Evolutionary conservation across 2,113 vertebrate species (phyloP).

Genomic region (Nerophis ophidion): DNA sequence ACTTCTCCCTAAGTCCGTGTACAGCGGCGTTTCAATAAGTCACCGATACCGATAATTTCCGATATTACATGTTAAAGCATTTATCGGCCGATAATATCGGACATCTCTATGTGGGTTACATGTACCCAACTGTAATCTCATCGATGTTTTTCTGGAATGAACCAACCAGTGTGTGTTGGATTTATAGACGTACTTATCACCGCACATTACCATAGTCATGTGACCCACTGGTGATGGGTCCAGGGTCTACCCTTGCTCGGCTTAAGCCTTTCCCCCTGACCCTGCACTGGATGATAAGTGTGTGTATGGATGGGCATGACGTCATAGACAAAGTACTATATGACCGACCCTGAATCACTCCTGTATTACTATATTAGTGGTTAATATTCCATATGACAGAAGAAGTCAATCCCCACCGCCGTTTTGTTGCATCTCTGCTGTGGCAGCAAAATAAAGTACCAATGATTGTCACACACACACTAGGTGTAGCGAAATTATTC

Average conservation of each 20-base stretch:
- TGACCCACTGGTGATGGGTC: neutral
- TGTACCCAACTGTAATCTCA: too few species aligned
- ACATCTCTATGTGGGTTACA: too few species aligned
- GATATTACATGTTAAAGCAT: too few species aligned
- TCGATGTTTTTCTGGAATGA: slow-evolving; percentile 14
- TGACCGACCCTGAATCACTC: slow-evolving; percentile 9
- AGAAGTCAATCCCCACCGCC: neutral
- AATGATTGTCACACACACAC: too few species aligned
- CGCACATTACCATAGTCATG: neutral
- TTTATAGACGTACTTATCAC: neutral
- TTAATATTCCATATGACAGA: slow-evolving; percentile 36
- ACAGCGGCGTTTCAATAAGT: too few species aligned
- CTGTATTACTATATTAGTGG: slow-evolving; percentile 30
- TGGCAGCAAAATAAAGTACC: too few species aligned
- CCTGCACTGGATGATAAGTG: neutral
- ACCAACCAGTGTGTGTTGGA: slow-evolving; percentile 2
- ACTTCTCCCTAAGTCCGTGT: too few species aligned
- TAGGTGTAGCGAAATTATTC: too few species aligned
- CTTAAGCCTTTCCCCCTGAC: neutral
- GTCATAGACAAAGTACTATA: slow-evolving; percentile 6
- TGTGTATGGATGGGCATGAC: neutral
- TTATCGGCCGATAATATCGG: too few species aligned
- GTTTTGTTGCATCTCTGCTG: too few species aligned
- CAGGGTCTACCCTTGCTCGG: too few species aligned
- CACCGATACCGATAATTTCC: too few species aligned